phyloP scores from a whole-genome alignment of 2,113 vertebrate genomes.

The Labeo catla region DNA sequence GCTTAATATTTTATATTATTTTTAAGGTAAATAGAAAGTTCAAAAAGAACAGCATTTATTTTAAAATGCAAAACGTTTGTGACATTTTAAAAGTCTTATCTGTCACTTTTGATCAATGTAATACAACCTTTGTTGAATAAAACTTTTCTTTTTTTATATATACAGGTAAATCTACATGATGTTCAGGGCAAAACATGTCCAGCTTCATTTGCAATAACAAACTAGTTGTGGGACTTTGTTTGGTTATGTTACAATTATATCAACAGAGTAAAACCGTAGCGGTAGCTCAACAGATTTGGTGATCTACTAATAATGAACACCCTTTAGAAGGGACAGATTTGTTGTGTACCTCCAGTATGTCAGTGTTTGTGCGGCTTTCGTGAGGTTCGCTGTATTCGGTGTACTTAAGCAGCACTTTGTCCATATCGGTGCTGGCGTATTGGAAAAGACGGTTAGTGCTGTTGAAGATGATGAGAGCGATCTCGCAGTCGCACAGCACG shows the following conservation, averaged over 20 bases:
- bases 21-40: neutral
- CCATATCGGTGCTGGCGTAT: constrained; percentile 97
- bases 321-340: neutral
- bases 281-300: neutral
- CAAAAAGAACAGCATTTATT: neutral
- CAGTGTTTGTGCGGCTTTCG: constrained; percentile 92
- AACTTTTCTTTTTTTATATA: neutral
- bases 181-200: neutral
- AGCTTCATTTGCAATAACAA: neutral
- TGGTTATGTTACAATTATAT: neutral
- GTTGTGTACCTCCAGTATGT: constrained; percentile 87
- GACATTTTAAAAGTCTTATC: neutral
- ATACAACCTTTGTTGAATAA: neutral
- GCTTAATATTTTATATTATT: neutral
- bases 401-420: constrained; percentile 93
- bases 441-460: constrained; percentile 95
- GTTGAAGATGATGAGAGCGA: constrained; percentile 98
- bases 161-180: neutral
- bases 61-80: neutral
- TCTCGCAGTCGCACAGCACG: constrained; percentile 96
- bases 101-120: neutral
- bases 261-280: neutral
- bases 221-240: neutral
- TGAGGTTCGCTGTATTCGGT: constrained; percentile 97
- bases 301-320: neutral